These are phyloP conservation scores for Phylloscopus trochilus DNA, from an alignment of 2,113 vertebrate genomes.

Conservation along the genomic window DNA sequence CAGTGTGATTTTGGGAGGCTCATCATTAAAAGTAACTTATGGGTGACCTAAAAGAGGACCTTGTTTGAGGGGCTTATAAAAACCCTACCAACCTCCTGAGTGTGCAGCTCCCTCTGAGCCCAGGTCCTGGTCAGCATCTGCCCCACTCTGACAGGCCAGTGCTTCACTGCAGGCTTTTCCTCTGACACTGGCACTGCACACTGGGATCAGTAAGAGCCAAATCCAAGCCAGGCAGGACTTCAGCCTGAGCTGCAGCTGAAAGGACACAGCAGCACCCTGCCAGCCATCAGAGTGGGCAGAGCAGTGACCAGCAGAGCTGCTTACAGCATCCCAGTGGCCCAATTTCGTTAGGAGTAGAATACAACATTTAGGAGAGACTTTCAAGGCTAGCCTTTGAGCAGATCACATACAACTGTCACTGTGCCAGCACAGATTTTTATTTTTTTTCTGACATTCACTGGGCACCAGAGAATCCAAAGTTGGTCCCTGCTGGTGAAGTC, in stretches of 20 bases:
- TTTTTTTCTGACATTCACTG: neutral
- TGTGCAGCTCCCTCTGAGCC: accelerated
- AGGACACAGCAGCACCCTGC: neutral
- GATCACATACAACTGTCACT: neutral
- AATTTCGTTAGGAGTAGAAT: neutral
- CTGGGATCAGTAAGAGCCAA: neutral
- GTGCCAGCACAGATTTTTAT: neutral
- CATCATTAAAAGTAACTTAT: neutral
- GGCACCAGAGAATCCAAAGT: neutral
- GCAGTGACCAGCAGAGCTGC: neutral
- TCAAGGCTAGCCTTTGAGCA: neutral
- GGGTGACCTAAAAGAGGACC: neutral
- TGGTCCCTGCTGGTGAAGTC: neutral
- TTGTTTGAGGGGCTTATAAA: neutral
- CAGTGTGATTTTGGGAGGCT: neutral
- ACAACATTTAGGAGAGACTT: neutral
- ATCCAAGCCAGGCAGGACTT: neutral
- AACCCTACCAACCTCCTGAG: neutral
- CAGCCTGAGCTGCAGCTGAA: neutral
- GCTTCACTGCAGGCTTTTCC: neutral
- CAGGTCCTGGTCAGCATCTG: neutral
- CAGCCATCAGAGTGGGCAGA: neutral
- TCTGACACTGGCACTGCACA: accelerated
- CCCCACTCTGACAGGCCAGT: neutral
- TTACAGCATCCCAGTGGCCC: accelerated